phyloP scores from a whole-genome alignment of 2,888 invertebrate species.

The Chrysomela aeneicollis region DNA sequence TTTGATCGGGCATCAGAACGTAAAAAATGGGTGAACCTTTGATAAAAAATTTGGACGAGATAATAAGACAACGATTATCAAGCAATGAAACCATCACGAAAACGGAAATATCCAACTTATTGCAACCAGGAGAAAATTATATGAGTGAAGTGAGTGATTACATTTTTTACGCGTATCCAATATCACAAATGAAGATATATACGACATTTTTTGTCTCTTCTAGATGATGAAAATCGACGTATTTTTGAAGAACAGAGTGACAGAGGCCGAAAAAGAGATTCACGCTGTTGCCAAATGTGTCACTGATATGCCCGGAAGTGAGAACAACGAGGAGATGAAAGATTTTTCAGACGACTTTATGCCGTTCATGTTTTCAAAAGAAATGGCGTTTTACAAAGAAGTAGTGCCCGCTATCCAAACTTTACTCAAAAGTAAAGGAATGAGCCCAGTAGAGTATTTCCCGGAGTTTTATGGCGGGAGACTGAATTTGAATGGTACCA shows the following conservation, averaged over 20 bases:
- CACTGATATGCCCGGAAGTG: background rate
- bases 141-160: constrained; percentile 22
- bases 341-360: background rate
- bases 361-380: constrained; percentile 42
- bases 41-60: background rate
- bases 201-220: too few relatives aligned
- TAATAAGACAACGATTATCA: background rate
- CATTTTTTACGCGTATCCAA: too few relatives aligned
- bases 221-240: background rate
- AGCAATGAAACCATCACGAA: constrained; percentile 17
- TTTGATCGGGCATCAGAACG: too few relatives aligned
- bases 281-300: background rate
- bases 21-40: background rate
- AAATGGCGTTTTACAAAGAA: constrained; percentile 64
- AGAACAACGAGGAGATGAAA: too few relatives aligned
- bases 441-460: constrained; percentile 59
- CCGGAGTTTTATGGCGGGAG: constrained; percentile 46
- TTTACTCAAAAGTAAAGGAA: constrained; percentile 59
- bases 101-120: constrained; percentile 7
- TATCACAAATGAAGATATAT: too few relatives aligned
- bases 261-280: background rate
- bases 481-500: constrained; percentile 39
- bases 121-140: constrained; percentile 31
- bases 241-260: background rate
- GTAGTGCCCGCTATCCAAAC: constrained; percentile 61